Conservation (phyloP, 2,113 vertebrate genomes). For the Meleagris gallopavo region DNA sequence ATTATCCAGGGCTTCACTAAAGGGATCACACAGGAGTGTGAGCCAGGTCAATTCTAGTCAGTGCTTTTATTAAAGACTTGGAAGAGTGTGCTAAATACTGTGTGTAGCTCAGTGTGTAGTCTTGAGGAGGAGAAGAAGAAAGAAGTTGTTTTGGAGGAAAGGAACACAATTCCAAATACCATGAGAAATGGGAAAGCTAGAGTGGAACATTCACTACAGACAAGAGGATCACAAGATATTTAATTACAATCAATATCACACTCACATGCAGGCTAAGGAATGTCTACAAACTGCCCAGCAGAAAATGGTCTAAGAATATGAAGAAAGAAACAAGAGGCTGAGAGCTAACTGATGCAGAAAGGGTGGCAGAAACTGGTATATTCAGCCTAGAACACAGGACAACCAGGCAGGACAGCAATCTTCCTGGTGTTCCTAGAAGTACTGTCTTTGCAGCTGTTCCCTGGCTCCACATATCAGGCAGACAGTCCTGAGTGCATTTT, state of each 20-base stretch:
- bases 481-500: rapidly evolving
- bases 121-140: not conserved
- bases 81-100: not conserved
- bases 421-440: not conserved
- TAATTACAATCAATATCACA: not conserved
- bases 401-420: not conserved
- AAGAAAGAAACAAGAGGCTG: not conserved
- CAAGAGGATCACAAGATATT: not conserved
- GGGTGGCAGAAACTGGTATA: not conserved
- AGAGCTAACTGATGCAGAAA: not conserved
- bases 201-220: not conserved
- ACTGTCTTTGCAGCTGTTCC: not conserved
- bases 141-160: not conserved
- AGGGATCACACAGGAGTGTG: not conserved
- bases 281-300: not conserved
- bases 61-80: not conserved
- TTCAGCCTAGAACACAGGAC: not conserved
- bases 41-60: not conserved
- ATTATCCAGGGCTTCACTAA: not conserved
- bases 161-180: not conserved
- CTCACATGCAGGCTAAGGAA: not conserved
- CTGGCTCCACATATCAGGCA: not conserved
- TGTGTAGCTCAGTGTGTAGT: not conserved
- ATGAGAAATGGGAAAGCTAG: not conserved
- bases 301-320: not conserved